A percentile compares a stretch with the other conserved stretches of the same genome.
Conservation (phyloP, 1,140 invertebrate genomes). For the Drosophila nasuta region DNA sequence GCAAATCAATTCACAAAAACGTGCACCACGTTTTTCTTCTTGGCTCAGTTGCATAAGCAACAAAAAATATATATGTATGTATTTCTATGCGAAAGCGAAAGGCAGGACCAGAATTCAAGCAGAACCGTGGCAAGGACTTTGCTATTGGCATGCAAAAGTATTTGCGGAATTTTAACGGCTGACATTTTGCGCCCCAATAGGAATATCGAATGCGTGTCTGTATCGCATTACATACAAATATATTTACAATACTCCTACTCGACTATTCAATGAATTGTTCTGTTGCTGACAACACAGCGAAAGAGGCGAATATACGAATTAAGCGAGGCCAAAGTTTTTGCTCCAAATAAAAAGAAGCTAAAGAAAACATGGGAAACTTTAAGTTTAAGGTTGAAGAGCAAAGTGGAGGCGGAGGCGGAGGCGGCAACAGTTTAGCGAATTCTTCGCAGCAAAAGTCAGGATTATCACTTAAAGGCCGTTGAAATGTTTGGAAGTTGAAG, state of each 20-base stretch:
- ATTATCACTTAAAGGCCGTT: conserved; percentile 72
- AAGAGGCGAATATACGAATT: conserved; percentile 30
- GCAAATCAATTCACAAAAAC: conserved; percentile 76
- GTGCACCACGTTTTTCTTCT: conserved; percentile 53
- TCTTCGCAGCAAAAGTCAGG: conserved; percentile 76
- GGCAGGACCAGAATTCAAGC: not conserved
- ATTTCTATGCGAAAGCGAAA: conserved; percentile 3
- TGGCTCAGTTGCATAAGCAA: conserved; percentile 58
- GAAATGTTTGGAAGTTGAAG: conserved; percentile 14
- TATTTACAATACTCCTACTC: not conserved
- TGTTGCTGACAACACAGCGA: conserved; percentile 26
- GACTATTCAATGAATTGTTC: conserved; percentile 2
- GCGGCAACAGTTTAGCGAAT: conserved; percentile 72
- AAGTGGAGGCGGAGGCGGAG: too few species aligned
- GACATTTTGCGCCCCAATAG: conserved; percentile 50
- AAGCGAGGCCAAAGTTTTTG: conserved; percentile 13
- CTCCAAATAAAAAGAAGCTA: not conserved
- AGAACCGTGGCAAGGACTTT: not conserved
- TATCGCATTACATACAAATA: conserved; percentile 69
- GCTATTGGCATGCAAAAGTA: conserved; percentile 54
- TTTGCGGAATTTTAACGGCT: conserved; percentile 69
- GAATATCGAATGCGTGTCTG: conserved; percentile 63
- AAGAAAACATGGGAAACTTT: conserved; percentile 31
- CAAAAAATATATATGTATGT: not conserved
- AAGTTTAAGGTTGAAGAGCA: conserved; percentile 31